phyloP scores from a whole-genome alignment of 1,140 invertebrate species.

The Lordiphosa collinella region DNA sequence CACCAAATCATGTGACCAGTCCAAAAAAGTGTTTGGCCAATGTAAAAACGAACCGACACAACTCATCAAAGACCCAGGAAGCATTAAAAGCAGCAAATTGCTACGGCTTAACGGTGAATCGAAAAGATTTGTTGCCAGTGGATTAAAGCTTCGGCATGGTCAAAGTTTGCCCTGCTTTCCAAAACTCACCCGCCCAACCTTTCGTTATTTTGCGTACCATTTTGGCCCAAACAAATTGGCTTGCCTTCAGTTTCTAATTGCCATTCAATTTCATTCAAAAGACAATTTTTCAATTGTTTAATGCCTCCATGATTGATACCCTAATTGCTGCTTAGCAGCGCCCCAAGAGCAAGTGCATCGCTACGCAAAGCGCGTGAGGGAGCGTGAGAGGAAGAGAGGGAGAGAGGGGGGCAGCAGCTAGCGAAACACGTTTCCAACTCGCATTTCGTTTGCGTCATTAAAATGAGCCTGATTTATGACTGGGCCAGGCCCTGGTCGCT shows the following conservation, averaged over 20 bases:
- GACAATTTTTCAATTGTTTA: slow-evolving; percentile 75
- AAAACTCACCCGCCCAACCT: too few species aligned
- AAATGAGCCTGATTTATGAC: slow-evolving; percentile 75
- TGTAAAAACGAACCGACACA: too few species aligned
- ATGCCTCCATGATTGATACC: slow-evolving; percentile 72
- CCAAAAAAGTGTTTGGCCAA: too few species aligned
- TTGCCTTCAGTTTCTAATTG: slow-evolving; percentile 49
- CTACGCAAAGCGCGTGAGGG: neutral
- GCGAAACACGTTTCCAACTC: slow-evolving; percentile 70
- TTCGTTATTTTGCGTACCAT: too few species aligned
- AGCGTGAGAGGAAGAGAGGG: neutral
- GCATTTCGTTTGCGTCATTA: slow-evolving; percentile 74
- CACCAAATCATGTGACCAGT: too few species aligned
- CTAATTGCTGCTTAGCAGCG: slow-evolving; percentile 56
- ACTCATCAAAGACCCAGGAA: too few species aligned
- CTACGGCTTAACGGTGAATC: too few species aligned
- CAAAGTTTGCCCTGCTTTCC: too few species aligned
- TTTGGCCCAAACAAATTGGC: neutral
- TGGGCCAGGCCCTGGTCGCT: slow-evolving; percentile 27
- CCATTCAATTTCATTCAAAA: slow-evolving; percentile 62
- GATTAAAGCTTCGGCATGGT: too few species aligned
- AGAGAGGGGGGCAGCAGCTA: slow-evolving; percentile 25
- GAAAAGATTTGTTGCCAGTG: too few species aligned
- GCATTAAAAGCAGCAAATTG: too few species aligned
- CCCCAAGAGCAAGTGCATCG: slow-evolving; percentile 37